Conservation (phyloP, 2,797 vertebrate species). For the Hapalemur alaotrensis region DNA sequence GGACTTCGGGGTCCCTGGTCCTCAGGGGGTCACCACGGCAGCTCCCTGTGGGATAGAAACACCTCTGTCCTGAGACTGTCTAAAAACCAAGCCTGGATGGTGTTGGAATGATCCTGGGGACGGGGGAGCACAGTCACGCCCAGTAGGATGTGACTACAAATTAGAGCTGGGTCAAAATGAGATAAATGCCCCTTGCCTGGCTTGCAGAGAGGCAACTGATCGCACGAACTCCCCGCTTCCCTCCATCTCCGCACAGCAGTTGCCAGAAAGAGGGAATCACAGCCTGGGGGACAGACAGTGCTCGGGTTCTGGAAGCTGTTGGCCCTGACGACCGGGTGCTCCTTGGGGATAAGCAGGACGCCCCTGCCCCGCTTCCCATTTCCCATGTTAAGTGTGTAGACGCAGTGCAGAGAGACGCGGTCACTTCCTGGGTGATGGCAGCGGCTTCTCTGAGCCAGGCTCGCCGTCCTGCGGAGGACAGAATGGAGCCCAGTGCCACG, state of each 20-base stretch:
- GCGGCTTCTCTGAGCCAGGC: not conserved
- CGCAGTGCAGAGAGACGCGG: rapidly evolving
- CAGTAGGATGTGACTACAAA: not conserved
- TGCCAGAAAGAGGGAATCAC: not conserved
- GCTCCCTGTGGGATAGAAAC: not conserved
- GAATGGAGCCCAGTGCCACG: not conserved
- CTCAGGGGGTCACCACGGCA: rapidly evolving
- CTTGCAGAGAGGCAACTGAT: not conserved
- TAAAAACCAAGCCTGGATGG: not conserved
- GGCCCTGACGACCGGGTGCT: not conserved
- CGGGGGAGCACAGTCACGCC: no score
- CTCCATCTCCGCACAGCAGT: rapidly evolving
- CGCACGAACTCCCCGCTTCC: not conserved
- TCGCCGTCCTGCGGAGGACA: not conserved
- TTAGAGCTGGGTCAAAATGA: not conserved
- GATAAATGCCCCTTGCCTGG: not conserved
- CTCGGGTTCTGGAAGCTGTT: not conserved
- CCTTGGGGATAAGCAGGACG: not conserved
- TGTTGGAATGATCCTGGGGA: not conserved
- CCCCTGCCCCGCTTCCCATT: rapidly evolving
- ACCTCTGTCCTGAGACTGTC: not conserved
- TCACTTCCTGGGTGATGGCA: not conserved
- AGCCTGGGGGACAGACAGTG: not conserved
- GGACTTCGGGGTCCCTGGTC: no score
- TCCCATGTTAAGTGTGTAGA: rapidly evolving